Evolutionary conservation across 2,888 invertebrate genomes (phyloP).

Genomic region (Odontocolon sp.): DNA sequence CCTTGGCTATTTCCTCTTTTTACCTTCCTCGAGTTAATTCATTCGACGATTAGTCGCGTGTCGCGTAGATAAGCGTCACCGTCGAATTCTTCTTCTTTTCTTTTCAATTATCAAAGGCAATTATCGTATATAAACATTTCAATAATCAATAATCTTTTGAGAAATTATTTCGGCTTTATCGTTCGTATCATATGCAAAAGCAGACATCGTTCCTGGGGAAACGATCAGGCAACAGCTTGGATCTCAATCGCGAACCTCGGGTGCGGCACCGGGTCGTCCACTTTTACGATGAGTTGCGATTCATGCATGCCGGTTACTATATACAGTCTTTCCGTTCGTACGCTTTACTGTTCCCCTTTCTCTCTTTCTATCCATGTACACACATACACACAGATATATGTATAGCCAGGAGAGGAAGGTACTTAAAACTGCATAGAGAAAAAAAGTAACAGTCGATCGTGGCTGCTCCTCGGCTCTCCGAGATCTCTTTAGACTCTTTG

Average conservation of each 20-base stretch:
- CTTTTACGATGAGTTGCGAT: constrained; percentile 38
- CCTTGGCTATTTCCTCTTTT: not conserved
- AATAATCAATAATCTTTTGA: too few species aligned
- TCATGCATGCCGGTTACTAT: constrained; percentile 30
- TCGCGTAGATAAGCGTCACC: constrained; percentile 45
- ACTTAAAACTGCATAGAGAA: not conserved
- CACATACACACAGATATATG: not conserved
- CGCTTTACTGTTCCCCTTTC: not conserved
- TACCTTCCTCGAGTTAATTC: not conserved
- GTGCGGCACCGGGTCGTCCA: constrained; percentile 41
- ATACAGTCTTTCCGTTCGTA: not conserved
- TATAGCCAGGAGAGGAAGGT: not conserved
- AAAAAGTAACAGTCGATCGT: not conserved
- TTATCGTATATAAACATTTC: too few species aligned
- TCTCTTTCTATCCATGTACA: not conserved
- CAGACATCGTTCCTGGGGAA: too few species aligned
- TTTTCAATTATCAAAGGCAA: too few species aligned
- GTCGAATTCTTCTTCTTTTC: constrained; percentile 19
- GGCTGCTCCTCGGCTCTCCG: not conserved
- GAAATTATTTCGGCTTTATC: too few species aligned
- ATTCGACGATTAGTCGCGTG: constrained; percentile 17
- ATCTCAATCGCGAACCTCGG: too few species aligned
- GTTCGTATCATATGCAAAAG: too few species aligned
- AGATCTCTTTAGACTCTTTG: constrained; percentile 19
- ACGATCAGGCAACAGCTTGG: too few species aligned